Conservation (phyloP, 2,113 vertebrate genomes). For the Collichthys lucidus region DNA sequence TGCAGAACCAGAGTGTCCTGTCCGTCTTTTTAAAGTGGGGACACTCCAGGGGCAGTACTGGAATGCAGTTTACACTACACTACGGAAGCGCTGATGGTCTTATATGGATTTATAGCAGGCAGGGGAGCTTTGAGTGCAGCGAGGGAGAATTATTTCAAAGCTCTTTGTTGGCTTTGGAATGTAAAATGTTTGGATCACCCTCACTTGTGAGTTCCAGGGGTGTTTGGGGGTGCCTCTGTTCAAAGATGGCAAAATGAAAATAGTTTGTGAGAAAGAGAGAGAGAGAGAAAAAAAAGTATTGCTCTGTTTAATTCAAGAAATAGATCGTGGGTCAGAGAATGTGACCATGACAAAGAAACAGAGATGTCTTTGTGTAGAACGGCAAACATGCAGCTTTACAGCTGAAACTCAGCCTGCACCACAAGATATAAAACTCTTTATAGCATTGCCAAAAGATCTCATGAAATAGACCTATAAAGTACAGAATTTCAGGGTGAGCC, state of each 20-base stretch:
- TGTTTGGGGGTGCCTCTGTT: conserved; percentile 5
- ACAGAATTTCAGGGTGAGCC: background rate
- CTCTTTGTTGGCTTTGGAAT: conserved; percentile 63
- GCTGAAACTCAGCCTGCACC: conserved; percentile 1
- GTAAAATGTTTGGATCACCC: conserved; percentile 48
- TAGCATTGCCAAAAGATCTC: conserved; percentile 14
- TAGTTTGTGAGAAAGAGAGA: background rate
- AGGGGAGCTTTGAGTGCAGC: conserved; percentile 54
- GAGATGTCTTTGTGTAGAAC: background rate
- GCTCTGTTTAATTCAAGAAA: background rate
- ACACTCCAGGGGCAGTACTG: conserved; percentile 43
- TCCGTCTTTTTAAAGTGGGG: conserved; percentile 39
- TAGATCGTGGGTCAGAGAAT: background rate
- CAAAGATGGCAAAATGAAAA: conserved; percentile 25
- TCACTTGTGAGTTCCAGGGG: background rate
- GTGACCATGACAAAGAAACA: background rate
- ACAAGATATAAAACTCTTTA: conserved; percentile 17
- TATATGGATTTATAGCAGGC: conserved; percentile 67
- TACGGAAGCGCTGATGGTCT: conserved; percentile 55
- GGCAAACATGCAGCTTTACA: conserved; percentile 35
- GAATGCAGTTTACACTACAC: conserved; percentile 57
- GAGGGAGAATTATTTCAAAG: conserved; percentile 61
- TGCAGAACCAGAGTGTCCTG: conserved; percentile 49
- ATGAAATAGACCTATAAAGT: conserved; percentile 19
- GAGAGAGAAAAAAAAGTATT: no score